Evolutionary conservation across 2,888 invertebrate genomes (phyloP).

Genomic region (Rhopalosiphum nymphaeae): DNA sequence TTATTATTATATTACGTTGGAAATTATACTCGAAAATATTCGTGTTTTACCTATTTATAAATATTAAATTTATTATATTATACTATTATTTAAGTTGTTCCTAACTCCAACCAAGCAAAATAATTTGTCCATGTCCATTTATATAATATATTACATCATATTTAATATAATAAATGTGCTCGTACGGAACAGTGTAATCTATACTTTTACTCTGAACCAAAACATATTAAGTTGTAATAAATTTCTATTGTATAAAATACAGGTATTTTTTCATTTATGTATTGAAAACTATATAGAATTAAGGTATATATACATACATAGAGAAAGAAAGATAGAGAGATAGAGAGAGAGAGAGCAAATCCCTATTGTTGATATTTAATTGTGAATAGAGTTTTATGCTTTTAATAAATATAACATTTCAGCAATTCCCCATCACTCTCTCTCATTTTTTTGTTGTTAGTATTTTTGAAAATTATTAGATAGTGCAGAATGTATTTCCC

Average conservation of each 20-base stretch:
- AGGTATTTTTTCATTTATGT: neutral
- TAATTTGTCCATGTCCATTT: neutral
- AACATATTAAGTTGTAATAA: neutral
- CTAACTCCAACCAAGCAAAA: neutral
- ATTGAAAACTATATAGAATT: constrained; percentile 15
- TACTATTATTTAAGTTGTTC: neutral
- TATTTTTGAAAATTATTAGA: constrained; percentile 40
- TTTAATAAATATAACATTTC: constrained; percentile 49
- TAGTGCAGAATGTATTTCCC: constrained; percentile 32
- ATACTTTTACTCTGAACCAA: neutral
- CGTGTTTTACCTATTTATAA: neutral
- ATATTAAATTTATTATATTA: neutral
- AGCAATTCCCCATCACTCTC: constrained; percentile 19
- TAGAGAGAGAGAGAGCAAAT: neutral
- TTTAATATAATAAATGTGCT: neutral
- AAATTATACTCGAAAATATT: neutral
- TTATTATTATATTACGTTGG: neutral
- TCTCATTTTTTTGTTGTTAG: neutral
- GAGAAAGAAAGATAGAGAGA: neutral
- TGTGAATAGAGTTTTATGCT: constrained; percentile 31
- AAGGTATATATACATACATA: neutral
- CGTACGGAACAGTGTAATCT: neutral
- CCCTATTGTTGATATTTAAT: constrained; percentile 49
- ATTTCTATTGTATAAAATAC: constrained; percentile 9
- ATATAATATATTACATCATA: neutral